Conservation (phyloP, 2,113 vertebrate species). For the Nycticryphes semicollaris region DNA sequence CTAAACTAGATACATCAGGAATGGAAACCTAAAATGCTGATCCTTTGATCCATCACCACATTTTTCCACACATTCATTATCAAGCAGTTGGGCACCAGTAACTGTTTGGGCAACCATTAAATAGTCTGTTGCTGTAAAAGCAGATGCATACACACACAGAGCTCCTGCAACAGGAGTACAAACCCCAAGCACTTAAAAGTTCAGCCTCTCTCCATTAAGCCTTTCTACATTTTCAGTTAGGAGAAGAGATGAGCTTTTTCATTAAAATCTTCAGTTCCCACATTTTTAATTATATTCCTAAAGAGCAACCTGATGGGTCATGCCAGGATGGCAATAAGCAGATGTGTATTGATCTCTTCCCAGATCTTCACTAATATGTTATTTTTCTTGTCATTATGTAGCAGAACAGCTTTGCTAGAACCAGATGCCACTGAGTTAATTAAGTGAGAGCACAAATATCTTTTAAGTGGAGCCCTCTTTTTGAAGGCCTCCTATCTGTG, state of each 20-base stretch:
- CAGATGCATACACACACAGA: background rate
- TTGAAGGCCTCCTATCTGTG: background rate
- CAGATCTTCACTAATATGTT: background rate
- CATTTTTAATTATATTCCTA: conserved; percentile 22
- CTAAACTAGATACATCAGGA: conserved; percentile 31
- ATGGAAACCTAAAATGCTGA: conserved; percentile 33
- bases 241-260: background rate
- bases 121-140: conserved; percentile 19
- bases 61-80: conserved; percentile 29
- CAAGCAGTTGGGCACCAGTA: conserved; percentile 16
- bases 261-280: background rate
- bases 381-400: conserved; percentile 28
- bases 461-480: background rate
- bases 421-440: conserved; percentile 37
- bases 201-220: conserved; percentile 5
- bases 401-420: conserved; percentile 14
- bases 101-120: conserved; percentile 46
- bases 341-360: conserved; percentile 5
- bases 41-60: conserved; percentile 43
- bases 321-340: conserved; percentile 40
- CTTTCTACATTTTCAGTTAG: conserved; percentile 19
- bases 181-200: background rate
- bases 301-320: background rate
- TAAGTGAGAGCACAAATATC: background rate
- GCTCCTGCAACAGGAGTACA: background rate